Conservation (phyloP, 2,888 invertebrate genomes). For the Xanthostigma xanthostigma region DNA sequence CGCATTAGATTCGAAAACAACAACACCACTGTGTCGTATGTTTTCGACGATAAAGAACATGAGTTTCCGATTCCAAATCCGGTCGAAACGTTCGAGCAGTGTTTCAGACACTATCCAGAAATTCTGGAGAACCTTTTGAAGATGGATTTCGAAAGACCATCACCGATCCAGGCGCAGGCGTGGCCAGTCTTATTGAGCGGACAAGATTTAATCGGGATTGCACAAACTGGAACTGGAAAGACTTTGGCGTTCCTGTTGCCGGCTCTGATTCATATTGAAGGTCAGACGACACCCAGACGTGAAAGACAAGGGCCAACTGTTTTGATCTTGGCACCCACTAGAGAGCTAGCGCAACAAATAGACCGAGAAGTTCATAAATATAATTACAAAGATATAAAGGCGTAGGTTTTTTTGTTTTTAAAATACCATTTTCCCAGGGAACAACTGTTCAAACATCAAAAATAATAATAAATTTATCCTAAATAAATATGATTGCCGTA, state of each 20-base stretch:
- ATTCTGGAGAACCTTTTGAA: slow-evolving; percentile 66
- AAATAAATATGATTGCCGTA: too few relatives aligned
- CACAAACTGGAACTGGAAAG: slow-evolving; percentile 88
- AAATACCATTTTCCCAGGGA: slow-evolving; percentile 1
- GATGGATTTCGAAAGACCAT: slow-evolving; percentile 66
- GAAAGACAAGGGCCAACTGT: slow-evolving; percentile 71
- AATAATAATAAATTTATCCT: too few relatives aligned
- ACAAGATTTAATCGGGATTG: slow-evolving; percentile 89
- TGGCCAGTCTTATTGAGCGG: slow-evolving; percentile 90
- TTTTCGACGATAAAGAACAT: slow-evolving; percentile 36
- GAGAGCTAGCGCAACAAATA: slow-evolving; percentile 87
- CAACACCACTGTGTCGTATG: slow-evolving; percentile 56
- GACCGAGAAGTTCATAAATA: slow-evolving; percentile 84
- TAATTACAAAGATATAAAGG: slow-evolving; percentile 70
- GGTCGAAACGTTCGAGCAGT: slow-evolving; percentile 65
- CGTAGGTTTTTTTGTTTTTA: slow-evolving; percentile 33
- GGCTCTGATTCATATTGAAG: slow-evolving; percentile 84
- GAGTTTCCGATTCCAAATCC: slow-evolving; percentile 54
- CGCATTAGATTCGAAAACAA: slow-evolving; percentile 49
- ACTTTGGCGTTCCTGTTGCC: slow-evolving; percentile 88
- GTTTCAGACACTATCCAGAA: slow-evolving; percentile 68
- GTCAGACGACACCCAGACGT: slow-evolving; percentile 57
- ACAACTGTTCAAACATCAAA: too few relatives aligned
- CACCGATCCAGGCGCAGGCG: slow-evolving; percentile 85
- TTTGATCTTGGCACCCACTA: slow-evolving; percentile 79